Conservation (phyloP, 2,113 vertebrate species). For the Nyctereutes procyonoides region DNA sequence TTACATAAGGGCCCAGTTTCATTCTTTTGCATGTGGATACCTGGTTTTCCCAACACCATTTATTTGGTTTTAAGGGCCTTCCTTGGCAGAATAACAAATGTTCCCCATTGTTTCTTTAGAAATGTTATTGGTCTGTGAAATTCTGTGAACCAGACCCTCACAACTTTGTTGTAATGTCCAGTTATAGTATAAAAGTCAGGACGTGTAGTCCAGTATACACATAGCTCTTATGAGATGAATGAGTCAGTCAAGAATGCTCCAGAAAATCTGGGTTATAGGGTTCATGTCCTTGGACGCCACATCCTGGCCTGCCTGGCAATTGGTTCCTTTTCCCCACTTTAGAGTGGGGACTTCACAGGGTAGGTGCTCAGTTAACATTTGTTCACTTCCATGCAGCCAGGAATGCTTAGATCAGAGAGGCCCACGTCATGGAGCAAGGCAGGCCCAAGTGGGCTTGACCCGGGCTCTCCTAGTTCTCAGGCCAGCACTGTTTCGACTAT, state of each 20-base stretch:
- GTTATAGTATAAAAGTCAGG: not conserved
- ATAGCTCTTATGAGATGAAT: not conserved
- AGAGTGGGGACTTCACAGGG: not conserved
- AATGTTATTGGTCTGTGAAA: not conserved
- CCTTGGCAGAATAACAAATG: not conserved
- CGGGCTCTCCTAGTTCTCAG: too few species aligned
- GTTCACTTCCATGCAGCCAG: not conserved
- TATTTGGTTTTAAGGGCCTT: not conserved
- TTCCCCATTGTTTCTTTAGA: not conserved
- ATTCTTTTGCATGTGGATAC: not conserved
- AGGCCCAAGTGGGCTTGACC: accelerated
- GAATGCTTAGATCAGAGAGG: not conserved
- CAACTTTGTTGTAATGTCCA: not conserved
- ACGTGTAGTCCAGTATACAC: not conserved
- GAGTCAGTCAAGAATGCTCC: not conserved
- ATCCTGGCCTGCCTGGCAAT: not conserved
- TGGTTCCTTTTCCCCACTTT: not conserved
- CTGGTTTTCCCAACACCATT: not conserved
- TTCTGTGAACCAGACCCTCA: not conserved
- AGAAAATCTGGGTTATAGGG: not conserved
- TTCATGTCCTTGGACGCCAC: not conserved
- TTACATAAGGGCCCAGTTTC: not conserved
- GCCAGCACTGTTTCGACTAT: not conserved
- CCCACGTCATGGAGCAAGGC: not conserved
- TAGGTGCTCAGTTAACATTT: not conserved